Conservation (phyloP, 2,888 invertebrate species). For the Podotricha telesiphe region DNA sequence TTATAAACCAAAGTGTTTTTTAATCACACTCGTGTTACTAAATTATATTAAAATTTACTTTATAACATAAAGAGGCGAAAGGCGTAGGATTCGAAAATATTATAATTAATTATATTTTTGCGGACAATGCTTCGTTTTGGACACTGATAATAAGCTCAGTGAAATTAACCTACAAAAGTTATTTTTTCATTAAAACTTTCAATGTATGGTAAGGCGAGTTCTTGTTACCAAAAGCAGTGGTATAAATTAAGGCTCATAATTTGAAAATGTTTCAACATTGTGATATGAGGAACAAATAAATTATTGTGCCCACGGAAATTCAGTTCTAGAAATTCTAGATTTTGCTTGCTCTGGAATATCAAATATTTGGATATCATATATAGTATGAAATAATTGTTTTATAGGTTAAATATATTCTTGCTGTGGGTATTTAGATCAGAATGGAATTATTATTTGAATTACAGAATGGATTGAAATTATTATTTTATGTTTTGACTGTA, state of each 20-base stretch:
- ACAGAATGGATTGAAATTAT: no score
- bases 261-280: not conserved
- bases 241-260: conserved; percentile 10
- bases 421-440: no score
- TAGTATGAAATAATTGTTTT: not conserved
- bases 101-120: not conserved
- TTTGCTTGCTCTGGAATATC: not conserved
- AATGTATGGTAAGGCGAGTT: not conserved
- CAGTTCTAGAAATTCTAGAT: not conserved
- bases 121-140: not conserved
- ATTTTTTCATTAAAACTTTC: conserved; percentile 9
- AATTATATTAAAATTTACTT: not conserved
- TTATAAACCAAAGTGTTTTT: no score
- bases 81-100: not conserved
- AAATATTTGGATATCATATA: not conserved
- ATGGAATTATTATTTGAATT: no score
- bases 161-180: conserved; percentile 6
- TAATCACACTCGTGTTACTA: no score
- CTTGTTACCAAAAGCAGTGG: not conserved
- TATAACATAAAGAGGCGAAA: not conserved
- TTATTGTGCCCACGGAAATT: not conserved
- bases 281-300: not conserved
- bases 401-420: not conserved
- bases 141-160: not conserved
- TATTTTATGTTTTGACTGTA: no score